A percentile compares a stretch with the other conserved stretches of the same genome.
Conservation (phyloP, 30 jellyfish, hydroid and myxozoan genomes). For the Chironex yamaguchii region DNA sequence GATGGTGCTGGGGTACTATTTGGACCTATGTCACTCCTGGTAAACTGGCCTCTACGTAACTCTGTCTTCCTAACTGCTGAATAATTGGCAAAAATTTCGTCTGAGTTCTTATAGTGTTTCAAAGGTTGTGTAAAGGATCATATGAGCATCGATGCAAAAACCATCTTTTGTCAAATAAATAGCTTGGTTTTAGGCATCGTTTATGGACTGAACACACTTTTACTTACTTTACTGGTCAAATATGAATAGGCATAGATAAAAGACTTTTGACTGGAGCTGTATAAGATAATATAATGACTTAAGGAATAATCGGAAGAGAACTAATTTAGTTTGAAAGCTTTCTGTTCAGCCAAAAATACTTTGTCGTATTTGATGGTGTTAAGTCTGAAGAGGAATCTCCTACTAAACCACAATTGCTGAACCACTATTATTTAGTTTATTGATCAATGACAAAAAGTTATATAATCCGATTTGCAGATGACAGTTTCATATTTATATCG, state of each 20-base stretch:
- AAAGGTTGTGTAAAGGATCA: constrained; percentile 10
- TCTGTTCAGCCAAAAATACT: background rate
- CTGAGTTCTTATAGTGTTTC: background rate
- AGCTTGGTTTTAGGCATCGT: constrained; percentile 22
- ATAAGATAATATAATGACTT: constrained; percentile 1
- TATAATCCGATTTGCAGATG: constrained; percentile 8
- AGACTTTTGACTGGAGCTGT: constrained; percentile 35
- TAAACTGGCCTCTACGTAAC: constrained; percentile 1
- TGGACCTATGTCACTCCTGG: constrained; percentile 26
- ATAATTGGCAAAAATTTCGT: constrained; percentile 12
- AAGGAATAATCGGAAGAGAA: constrained; percentile 31
- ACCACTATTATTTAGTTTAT: background rate
- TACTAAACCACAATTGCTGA: background rate
- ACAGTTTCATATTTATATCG: background rate
- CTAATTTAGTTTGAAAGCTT: constrained; percentile 29
- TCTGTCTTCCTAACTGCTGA: constrained; percentile 31
- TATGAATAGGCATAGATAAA: constrained; percentile 18
- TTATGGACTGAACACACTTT: constrained; percentile 33
- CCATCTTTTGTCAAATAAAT: constrained; percentile 17
- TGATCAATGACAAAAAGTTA: background rate
- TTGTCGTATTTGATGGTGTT: no score
- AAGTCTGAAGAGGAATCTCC: constrained; percentile 1
- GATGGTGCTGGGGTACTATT: constrained; percentile 41
- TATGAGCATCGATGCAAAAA: constrained; percentile 23
- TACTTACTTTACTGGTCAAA: constrained; percentile 28